Base-by-base conservation (phyloP, 2,888 invertebrate genomes). In the Calameuta pallipes region DNA sequence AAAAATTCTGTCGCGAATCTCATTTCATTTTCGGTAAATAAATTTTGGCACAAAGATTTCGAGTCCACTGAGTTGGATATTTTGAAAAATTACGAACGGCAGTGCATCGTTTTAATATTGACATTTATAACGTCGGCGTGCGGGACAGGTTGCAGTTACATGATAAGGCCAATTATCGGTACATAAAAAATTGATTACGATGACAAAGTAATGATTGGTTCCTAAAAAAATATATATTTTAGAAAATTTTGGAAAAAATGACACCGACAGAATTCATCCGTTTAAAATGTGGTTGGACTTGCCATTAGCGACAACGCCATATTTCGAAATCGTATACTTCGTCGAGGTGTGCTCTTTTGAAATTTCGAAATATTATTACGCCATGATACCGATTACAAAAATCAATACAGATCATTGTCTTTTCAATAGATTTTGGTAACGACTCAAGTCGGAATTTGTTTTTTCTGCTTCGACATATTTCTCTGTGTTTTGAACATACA, bases 381-480 rank as follows among this genome's bases (percentile, higher is more conserved):
- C 3, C 37, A 4, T 13, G 13, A 37, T 3, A 37, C 3, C 37
- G 13, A 37, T 37, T 13, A 37, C 4, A 13, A 41, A 15, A 41
- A 15, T 15, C 13, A 41, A 41, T 41, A 41, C 41, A 41, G 1
- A 4, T 41, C 15, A 15, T 70, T 13, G 15, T 4, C 37, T 4
- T 13, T 37, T 13, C 75, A 76, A 33, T 76, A 86, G 85, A 80
- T 83, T 0, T 78, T 86, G 12, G 82, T 85, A 31, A 84, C 85
- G 23, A 11, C 81, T 13, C 83, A 86, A 75, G 78, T 81, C 1
- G 86, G 82, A 69, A 82, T 86, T 34, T 86, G 85, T 69, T 84
- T 83, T 11, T 84, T 83, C 75, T 85, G 85, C 80, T 86, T 86
- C 77, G 86, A 86, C 78, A 86, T 83, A 76, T 84, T 86, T 30